phyloP scores from a whole-genome alignment of 2,113 vertebrate species.

The Mustelus asterias region DNA sequence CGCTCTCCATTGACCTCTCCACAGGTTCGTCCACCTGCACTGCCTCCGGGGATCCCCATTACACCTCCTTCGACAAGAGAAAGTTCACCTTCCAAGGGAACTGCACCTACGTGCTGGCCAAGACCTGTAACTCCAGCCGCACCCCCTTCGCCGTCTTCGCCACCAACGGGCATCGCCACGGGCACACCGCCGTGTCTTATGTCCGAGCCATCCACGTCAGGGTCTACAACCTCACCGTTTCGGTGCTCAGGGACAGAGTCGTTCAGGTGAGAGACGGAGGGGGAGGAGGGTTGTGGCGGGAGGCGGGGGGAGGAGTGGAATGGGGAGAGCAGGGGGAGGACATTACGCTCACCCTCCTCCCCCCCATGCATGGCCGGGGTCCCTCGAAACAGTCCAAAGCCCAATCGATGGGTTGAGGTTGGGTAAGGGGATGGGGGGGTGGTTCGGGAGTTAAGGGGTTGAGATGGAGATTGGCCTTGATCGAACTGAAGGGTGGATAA shows the following conservation, averaged over 20 bases:
- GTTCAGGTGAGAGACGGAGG: constrained; percentile 54
- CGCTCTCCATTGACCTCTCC: not conserved
- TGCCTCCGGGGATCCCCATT: constrained; percentile 37
- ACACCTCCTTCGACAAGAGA: constrained; percentile 34
- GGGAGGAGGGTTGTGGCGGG: too few relatives aligned
- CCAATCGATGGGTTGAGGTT: not conserved
- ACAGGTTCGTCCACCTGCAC: not conserved
- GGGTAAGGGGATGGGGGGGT: not conserved
- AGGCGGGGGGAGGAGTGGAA: too few relatives aligned
- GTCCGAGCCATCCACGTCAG: constrained; percentile 60
- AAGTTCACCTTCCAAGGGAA: constrained; percentile 37
- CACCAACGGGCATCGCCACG: constrained; percentile 61
- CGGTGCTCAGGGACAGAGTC: constrained; percentile 58
- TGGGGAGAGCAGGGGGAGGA: too few relatives aligned
- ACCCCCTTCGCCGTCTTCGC: constrained; percentile 52
- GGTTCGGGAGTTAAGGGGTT: too few relatives aligned
- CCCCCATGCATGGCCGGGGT: not conserved
- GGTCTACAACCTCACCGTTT: constrained; percentile 51
- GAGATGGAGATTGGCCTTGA: not conserved
- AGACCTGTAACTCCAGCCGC: not conserved
- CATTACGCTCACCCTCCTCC: not conserved
- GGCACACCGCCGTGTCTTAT: constrained; percentile 54
- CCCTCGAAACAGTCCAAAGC: not conserved
- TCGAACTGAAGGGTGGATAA: too few relatives aligned
- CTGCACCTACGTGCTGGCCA: constrained; percentile 34